These are phyloP conservation scores for Zapus hudsonius DNA, from an alignment of 2,113 vertebrate genomes.

Conservation along the genomic window DNA sequence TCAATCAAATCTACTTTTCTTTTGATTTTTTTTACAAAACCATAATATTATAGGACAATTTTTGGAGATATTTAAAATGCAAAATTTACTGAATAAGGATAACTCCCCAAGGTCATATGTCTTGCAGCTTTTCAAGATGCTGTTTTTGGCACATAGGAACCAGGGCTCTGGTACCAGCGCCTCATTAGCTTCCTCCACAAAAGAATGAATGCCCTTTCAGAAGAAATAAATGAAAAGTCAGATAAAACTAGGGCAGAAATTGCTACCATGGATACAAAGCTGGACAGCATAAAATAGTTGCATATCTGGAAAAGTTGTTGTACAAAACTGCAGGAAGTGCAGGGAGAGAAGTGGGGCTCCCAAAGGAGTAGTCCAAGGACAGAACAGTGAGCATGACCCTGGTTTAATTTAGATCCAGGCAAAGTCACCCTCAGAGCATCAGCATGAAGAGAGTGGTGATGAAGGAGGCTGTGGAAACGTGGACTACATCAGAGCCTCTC, in stretches of 20 bases:
- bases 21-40: conserved; percentile 13
- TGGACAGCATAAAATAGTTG: conserved; percentile 48
- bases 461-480: background rate
- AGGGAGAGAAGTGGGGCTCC: background rate
- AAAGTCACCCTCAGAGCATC: conserved; percentile 61
- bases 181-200: conserved; percentile 75
- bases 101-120: conserved; percentile 71
- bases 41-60: background rate
- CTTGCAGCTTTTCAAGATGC: conserved; percentile 79
- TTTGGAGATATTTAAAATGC: conserved; percentile 51
- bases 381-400: background rate
- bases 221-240: conserved; percentile 76
- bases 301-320: conserved; percentile 64
- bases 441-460: conserved; percentile 9
- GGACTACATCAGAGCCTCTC: background rate
- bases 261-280: conserved; percentile 75
- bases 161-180: conserved; percentile 39
- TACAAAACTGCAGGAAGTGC: conserved; percentile 55
- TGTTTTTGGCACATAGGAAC: conserved; percentile 74
- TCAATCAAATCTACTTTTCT: background rate
- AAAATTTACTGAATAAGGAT: conserved; percentile 56
- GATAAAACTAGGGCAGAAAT: conserved; percentile 76
- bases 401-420: conserved; percentile 59
- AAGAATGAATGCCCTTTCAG: conserved; percentile 72
- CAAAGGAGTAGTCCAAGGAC: conserved; percentile 58